Percentiles rank a stretch among this genome's conserved stretches.
Evolutionary conservation across 2,113 vertebrate genomes (phyloP).

Genomic region (Cephalopholis sonnerati): DNA sequence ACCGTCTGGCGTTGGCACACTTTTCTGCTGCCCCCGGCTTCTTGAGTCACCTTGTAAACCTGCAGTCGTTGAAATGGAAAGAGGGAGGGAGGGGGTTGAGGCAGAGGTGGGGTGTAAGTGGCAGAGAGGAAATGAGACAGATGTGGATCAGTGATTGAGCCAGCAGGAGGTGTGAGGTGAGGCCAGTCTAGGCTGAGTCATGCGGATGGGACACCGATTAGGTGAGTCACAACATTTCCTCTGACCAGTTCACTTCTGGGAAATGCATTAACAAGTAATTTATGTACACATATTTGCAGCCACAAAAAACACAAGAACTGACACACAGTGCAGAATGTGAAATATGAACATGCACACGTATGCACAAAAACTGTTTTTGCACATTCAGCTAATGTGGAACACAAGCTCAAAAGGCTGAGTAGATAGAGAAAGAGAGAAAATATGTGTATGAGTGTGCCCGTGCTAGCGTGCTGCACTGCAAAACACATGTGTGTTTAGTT

Average conservation of each 20-base stretch:
- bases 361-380: conserved; percentile 49
- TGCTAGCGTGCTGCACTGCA: conserved; percentile 7
- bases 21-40: conserved; percentile 68
- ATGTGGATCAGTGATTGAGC: conserved; percentile 79
- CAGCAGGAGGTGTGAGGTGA: conserved; percentile 79
- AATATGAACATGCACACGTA: conserved; percentile 34
- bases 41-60: conserved; percentile 81
- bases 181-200: conserved; percentile 79
- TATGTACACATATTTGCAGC: conserved; percentile 46
- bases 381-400: conserved; percentile 42
- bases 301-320: conserved; percentile 34
- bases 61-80: conserved; percentile 59
- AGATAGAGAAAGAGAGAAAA: conserved; percentile 21
- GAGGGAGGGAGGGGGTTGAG: conserved; percentile 11
- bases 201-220: conserved; percentile 75
- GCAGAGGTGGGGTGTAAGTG: conserved; percentile 34
- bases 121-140: conserved; percentile 76
- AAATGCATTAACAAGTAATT: conserved; percentile 78
- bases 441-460: not conserved
- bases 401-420: conserved; percentile 43
- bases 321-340: conserved; percentile 26
- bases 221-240: conserved; percentile 83
- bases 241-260: conserved; percentile 78
- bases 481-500: conserved; percentile 69
- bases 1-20: conserved; percentile 78